Evolutionary conservation across 2,113 vertebrate species (phyloP).

Genomic region (Calyptommatus sinebrachiatus): DNA sequence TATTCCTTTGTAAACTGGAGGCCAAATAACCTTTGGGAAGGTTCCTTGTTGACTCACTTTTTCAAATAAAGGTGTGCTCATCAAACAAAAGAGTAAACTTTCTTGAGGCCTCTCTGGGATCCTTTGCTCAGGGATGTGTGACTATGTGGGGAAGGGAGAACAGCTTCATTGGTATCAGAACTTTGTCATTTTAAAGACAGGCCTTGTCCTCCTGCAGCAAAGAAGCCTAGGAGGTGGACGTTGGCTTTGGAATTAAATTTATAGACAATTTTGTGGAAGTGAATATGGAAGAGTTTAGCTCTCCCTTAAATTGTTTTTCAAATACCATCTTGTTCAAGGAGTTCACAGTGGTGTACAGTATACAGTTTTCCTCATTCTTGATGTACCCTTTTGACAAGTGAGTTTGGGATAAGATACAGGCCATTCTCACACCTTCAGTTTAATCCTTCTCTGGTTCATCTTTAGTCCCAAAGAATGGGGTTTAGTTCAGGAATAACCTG

Average conservation of each 20-base stretch:
- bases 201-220: not conserved
- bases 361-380: too few species aligned
- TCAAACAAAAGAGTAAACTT: conserved; percentile 9
- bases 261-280: not conserved
- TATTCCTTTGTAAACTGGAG: conserved; percentile 12
- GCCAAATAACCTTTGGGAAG: conserved; percentile 9
- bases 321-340: too few species aligned
- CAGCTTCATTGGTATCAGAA: not conserved
- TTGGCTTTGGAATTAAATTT: not conserved
- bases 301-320: too few species aligned
- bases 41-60: conserved; percentile 21
- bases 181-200: not conserved
- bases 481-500: too few species aligned
- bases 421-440: too few species aligned
- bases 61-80: conserved; percentile 25
- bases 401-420: too few species aligned
- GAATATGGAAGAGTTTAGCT: not conserved
- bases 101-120: conserved; percentile 3
- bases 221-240: not conserved
- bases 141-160: not conserved
- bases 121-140: not conserved
- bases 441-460: too few species aligned
- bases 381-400: too few species aligned
- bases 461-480: too few species aligned
- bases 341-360: too few species aligned